These are phyloP conservation scores for Galleria mellonella DNA, from an alignment of 1,140 invertebrate species.

Conservation along the genomic window DNA sequence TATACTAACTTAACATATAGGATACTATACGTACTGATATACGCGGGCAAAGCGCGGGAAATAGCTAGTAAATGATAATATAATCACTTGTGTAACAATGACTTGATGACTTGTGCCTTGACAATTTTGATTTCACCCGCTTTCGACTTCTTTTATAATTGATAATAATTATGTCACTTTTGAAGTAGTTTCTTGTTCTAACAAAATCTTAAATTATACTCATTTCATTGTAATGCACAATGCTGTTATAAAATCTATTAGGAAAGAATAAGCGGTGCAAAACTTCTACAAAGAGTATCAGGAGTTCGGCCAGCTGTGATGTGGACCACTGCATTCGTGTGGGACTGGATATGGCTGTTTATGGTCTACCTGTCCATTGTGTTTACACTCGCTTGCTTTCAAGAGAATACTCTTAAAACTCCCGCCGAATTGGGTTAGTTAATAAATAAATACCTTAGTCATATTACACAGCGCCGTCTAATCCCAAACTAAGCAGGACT, in stretches of 20 bases:
- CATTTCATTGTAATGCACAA: too few relatives aligned
- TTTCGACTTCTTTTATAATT: too few relatives aligned
- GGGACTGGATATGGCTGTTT: slow-evolving; percentile 82
- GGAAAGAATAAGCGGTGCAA: slow-evolving; percentile 73
- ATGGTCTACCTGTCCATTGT: slow-evolving; percentile 72
- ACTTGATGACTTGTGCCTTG: too few relatives aligned
- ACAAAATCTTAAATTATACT: too few relatives aligned
- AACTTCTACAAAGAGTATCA: slow-evolving; percentile 80
- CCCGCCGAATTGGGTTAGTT: slow-evolving; percentile 68
- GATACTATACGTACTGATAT: slow-evolving; percentile 37
- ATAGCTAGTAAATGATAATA: too few relatives aligned
- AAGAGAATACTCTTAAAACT: slow-evolving; percentile 75
- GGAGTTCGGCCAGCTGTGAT: slow-evolving; percentile 82
- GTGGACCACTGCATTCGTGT: slow-evolving; percentile 82
- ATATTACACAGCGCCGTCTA: too few relatives aligned
- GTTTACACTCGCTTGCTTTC: slow-evolving; percentile 74
- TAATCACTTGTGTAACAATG: too few relatives aligned
- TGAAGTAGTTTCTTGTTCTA: too few relatives aligned
- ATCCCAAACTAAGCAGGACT: too few relatives aligned
- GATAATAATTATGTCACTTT: too few relatives aligned
- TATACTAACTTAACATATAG: too few relatives aligned
- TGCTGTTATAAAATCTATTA: slow-evolving; percentile 37
- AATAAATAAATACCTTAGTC: background rate
- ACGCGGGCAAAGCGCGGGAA: background rate
- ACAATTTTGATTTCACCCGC: too few relatives aligned